Conservation (phyloP, 2,888 invertebrate species). For the Phortica magna region DNA sequence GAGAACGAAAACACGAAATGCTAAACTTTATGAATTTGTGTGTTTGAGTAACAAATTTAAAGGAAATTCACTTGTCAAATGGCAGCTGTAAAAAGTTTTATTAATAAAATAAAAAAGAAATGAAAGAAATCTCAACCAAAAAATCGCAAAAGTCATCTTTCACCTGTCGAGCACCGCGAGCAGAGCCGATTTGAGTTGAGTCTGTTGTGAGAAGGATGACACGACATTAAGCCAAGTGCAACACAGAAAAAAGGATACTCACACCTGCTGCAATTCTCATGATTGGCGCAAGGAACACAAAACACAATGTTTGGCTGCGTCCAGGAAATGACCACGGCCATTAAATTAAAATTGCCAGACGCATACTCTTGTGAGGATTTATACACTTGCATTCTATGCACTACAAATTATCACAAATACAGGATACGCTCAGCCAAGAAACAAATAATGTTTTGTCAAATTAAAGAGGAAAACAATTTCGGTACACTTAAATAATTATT, state of each 20-base stretch:
- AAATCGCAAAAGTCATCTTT: conserved; percentile 14
- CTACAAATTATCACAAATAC: neutral
- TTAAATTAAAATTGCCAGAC: conserved; percentile 63
- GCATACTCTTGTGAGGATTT: conserved; percentile 38
- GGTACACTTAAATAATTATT: neutral
- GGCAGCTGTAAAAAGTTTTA: conserved; percentile 8
- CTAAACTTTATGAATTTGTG: too few relatives aligned
- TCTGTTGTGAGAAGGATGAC: neutral
- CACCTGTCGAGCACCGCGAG: conserved; percentile 23
- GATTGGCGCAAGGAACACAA: conserved; percentile 33
- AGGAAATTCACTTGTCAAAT: neutral
- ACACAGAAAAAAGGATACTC: conserved; percentile 29
- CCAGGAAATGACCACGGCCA: conserved; percentile 39
- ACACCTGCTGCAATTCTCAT: conserved; percentile 63
- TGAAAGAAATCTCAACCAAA: neutral
- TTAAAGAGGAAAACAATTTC: conserved; percentile 22
- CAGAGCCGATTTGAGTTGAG: neutral
- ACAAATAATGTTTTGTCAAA: neutral
- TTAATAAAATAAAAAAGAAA: neutral
- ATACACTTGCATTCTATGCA: neutral
- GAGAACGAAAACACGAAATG: neutral
- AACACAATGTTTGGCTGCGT: conserved; percentile 41
- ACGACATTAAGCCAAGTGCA: neutral
- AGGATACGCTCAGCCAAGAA: neutral
- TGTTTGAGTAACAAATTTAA: too few relatives aligned